Conservation (phyloP, 2,113 vertebrate species). For the Myanophis thanlyinensis region DNA sequence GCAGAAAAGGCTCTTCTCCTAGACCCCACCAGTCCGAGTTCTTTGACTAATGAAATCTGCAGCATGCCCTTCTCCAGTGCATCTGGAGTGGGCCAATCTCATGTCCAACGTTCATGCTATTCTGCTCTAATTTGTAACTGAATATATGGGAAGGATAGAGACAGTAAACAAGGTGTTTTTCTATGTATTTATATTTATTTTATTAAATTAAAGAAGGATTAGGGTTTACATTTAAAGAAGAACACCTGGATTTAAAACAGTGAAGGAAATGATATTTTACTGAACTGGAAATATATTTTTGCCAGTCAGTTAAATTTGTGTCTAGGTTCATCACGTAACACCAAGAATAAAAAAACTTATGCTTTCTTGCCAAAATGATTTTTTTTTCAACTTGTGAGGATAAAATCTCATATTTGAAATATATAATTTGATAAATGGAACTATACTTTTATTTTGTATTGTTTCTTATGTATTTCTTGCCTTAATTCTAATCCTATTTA, state of each 20-base stretch:
- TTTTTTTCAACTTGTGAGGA: neutral
- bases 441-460: neutral
- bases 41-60: neutral
- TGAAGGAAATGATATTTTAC: neutral
- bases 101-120: neutral
- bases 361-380: neutral
- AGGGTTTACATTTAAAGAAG: neutral
- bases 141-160: neutral
- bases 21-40: neutral
- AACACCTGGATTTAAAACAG: neutral
- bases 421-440: neutral
- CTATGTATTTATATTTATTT: neutral
- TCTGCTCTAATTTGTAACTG: neutral
- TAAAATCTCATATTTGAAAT: conserved; percentile 8
- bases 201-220: neutral
- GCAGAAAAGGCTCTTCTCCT: neutral
- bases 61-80: neutral
- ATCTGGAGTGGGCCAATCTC: neutral
- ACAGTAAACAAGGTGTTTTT: neutral
- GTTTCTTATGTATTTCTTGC: neutral
- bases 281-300: conserved; percentile 6
- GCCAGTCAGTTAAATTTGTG: neutral
- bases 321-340: neutral
- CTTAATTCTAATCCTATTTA: neutral
- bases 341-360: neutral